Evolutionary conservation across 1,140 invertebrate species (phyloP).

Genomic region (Venturia canescens): DNA sequence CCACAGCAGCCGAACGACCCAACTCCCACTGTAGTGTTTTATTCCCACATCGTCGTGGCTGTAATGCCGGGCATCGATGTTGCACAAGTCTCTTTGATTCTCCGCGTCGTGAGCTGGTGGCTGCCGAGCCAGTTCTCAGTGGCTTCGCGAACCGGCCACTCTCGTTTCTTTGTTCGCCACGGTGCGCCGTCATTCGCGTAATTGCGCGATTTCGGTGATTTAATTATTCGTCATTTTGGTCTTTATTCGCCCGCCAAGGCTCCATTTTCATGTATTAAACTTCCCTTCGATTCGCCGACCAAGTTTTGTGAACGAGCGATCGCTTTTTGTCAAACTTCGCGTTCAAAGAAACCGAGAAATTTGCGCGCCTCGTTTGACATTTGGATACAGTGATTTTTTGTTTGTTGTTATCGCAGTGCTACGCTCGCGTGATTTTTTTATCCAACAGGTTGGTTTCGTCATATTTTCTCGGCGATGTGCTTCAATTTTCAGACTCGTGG

Average conservation of each 20-base stretch:
- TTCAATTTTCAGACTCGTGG: no score
- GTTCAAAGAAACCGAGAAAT: no score
- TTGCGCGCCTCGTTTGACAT: no score
- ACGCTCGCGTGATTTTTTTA: no score
- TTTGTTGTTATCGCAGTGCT: no score
- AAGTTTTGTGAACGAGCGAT: background rate
- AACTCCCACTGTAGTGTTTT: conserved; percentile 39
- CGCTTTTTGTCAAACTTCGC: background rate
- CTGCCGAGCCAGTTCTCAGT: conserved; percentile 61
- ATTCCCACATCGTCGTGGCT: conserved; percentile 38
- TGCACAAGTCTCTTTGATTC: conserved; percentile 63
- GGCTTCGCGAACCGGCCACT: conserved; percentile 58
- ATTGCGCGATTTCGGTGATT: background rate
- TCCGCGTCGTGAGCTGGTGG: conserved; percentile 43
- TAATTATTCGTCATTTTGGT: background rate
- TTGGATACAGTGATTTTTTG: no score
- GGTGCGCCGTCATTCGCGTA: conserved; percentile 17
- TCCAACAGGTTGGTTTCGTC: no score
- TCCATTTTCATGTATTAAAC: background rate
- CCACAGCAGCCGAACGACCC: conserved; percentile 16
- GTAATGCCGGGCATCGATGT: conserved; percentile 46
- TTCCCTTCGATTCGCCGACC: background rate
- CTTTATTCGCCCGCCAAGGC: background rate
- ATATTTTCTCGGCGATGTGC: no score
- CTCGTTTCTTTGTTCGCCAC: conserved; percentile 45